Evolutionary conservation across 2,888 invertebrate species (phyloP).

Genomic region (Xestoiulus laeticollis): DNA sequence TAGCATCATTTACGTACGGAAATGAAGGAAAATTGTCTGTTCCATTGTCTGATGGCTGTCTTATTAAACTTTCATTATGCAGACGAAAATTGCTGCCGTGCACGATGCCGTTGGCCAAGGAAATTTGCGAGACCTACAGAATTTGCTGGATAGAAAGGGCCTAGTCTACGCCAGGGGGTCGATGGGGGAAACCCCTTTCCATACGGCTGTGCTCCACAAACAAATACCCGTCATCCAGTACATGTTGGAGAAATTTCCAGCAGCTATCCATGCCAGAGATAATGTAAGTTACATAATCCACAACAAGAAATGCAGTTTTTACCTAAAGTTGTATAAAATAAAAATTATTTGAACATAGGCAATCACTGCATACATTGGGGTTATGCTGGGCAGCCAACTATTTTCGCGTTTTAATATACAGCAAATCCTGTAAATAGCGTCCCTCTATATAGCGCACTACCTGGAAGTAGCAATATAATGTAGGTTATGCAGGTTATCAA

Average conservation of each 20-base stretch:
- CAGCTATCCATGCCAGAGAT: slow-evolving; percentile 64
- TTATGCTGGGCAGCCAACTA: neutral
- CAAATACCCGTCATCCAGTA: slow-evolving; percentile 63
- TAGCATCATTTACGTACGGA: neutral
- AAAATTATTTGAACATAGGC: neutral
- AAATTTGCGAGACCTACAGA: slow-evolving; percentile 82
- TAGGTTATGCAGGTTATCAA: too few species aligned
- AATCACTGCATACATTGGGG: neutral
- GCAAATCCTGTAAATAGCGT: too few species aligned
- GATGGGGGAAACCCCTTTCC: slow-evolving; percentile 63
- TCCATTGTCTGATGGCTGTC: slow-evolving; percentile 36
- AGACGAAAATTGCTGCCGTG: slow-evolving; percentile 90
- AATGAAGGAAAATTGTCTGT: neutral
- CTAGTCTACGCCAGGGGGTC: slow-evolving; percentile 59
- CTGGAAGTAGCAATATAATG: too few species aligned
- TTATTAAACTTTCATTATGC: slow-evolving; percentile 50
- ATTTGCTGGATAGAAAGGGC: slow-evolving; percentile 86
- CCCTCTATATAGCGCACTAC: too few species aligned
- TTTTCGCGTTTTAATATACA: too few species aligned
- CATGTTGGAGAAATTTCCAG: slow-evolving; percentile 63
- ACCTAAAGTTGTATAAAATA: too few species aligned
- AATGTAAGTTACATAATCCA: slow-evolving; percentile 62
- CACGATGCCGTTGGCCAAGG: slow-evolving; percentile 87
- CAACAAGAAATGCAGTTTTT: neutral
- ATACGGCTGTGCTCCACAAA: slow-evolving; percentile 64